phyloP scores from a whole-genome alignment of 2,113 vertebrate genomes.

The Martes martes region DNA sequence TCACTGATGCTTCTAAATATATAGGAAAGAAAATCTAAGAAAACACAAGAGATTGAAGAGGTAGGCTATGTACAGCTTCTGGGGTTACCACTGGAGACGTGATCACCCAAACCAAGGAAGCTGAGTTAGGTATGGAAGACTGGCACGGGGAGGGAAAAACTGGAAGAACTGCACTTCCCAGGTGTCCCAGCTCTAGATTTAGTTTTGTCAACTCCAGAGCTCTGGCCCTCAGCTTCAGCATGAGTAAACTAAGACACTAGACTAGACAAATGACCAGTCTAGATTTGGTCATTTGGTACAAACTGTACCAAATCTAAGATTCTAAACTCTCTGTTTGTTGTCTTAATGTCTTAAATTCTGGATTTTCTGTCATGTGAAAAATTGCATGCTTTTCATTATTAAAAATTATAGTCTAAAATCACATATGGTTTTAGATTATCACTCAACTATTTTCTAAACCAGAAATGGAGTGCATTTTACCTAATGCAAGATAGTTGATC shows the following conservation, averaged over 20 bases:
- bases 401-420: not conserved
- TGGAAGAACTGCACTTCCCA: not conserved
- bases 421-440: not conserved
- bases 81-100: not conserved
- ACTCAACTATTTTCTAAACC: slow-evolving; percentile 10
- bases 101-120: not conserved
- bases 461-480: not conserved
- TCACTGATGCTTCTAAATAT: not conserved
- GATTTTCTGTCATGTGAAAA: not conserved
- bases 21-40: not conserved
- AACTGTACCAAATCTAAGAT: not conserved
- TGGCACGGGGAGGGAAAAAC: rapidly evolving
- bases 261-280: not conserved
- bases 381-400: not conserved
- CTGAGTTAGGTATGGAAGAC: not conserved
- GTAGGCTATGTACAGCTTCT: not conserved
- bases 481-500: not conserved
- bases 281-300: no score
- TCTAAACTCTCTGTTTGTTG: not conserved
- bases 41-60: not conserved
- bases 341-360: not conserved
- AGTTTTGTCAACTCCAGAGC: not conserved
- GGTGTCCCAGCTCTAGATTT: not conserved
- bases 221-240: not conserved
- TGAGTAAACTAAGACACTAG: not conserved